Evolutionary conservation across 2,888 invertebrate species (phyloP).

Genomic region (Amiota mariae): DNA sequence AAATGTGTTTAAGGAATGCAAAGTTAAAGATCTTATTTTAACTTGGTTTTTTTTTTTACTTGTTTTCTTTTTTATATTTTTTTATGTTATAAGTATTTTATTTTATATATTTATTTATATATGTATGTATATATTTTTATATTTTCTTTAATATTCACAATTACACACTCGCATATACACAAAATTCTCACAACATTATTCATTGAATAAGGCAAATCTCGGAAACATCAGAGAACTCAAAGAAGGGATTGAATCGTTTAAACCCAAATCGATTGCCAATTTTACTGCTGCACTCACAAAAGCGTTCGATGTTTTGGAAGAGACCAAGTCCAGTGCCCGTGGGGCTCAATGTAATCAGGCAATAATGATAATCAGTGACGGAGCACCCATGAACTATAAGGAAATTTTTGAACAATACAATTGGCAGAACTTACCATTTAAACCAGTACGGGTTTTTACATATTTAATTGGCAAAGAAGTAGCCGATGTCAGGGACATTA

Average conservation of each 20-base stretch:
- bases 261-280: slow-evolving; percentile 93
- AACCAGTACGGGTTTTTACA: slow-evolving; percentile 96
- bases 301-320: slow-evolving; percentile 90
- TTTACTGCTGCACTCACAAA: slow-evolving; percentile 90
- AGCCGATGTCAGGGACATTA: slow-evolving; percentile 92
- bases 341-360: slow-evolving; percentile 92
- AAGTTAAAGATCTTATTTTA: no score
- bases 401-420: slow-evolving; percentile 94
- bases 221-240: slow-evolving; percentile 89
- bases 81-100: not conserved
- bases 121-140: slow-evolving; percentile 13
- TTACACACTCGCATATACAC: slow-evolving; percentile 19
- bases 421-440: slow-evolving; percentile 82
- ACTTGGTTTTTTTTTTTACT: no score
- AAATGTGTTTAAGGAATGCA: no score
- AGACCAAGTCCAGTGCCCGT: slow-evolving; percentile 77
- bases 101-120: slow-evolving; percentile 5
- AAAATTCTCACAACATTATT: slow-evolving; percentile 26
- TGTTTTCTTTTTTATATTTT: no score
- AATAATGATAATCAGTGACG: slow-evolving; percentile 99
- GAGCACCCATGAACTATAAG: slow-evolving; percentile 94
- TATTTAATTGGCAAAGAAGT: slow-evolving; percentile 97
- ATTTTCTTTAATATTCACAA: not conserved
- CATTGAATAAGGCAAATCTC: slow-evolving; percentile 81
- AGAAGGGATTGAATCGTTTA: slow-evolving; percentile 83